Evolutionary conservation across 2,888 invertebrate species (phyloP), one percentile per base, ranked within the genome.

Genomic region (Thalpophila matura): DNA sequence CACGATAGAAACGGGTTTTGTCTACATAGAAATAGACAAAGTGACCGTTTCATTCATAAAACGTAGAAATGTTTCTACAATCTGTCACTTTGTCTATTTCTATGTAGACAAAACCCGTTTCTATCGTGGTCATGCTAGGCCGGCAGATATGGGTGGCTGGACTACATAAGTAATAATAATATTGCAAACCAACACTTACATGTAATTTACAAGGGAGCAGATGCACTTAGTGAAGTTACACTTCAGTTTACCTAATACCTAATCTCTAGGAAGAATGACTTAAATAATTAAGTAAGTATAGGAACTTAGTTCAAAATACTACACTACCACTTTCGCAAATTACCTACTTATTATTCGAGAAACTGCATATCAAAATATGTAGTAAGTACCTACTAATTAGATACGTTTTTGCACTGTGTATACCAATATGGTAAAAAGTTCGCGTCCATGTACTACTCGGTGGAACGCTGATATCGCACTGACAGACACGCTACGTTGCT

Each of bases 381-480:
- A 20, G n/a, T 14, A 33, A n/a, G n/a, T 33, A 33, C 14, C 14
- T 33, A 24, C 7, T 10, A 18, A 26, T n/a, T 14, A 7, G 10
- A 7, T 16, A 20, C 16, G 26, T 24, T 29, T 24, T 43, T 4
- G n/a, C 6, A 27, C 14, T n/a, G 2, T 4, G 18, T 29, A 16
- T 22, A 18, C 10, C 14, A 35, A n/a, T 18, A 7, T 20, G 35
- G 18, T 26, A 7, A 29, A 6, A 27, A 22, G 14, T 20, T 26
- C 29, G 20, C n/a, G 12, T 14, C n/a, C 3, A 54, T 38, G 70
- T 63, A 10, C 7, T 14, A 14, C 3, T 16, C 14, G 14, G 31
- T 4, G 38, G 43, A 40, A 55, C 49, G 24, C 24, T 22, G 18
- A 20, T 24, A 24, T 3, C 27, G 33, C 27, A 69, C 69, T 69